Percentiles rank a stretch among this genome's conserved stretches.
These are phyloP conservation scores for Torymus tubicola DNA, from an alignment of 2,888 invertebrate species.

Conservation along the genomic window DNA sequence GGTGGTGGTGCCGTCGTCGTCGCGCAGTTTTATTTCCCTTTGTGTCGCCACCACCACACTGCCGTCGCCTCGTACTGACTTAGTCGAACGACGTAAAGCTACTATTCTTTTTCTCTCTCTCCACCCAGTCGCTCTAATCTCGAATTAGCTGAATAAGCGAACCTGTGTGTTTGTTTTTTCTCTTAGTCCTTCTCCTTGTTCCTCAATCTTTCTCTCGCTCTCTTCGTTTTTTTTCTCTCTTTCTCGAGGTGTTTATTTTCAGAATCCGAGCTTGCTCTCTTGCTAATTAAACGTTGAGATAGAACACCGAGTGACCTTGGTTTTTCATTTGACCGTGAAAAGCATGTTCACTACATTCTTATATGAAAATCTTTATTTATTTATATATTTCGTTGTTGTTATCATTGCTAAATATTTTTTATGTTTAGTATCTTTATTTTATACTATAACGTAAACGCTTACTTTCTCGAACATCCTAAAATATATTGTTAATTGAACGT, in stretches of 20 bases:
- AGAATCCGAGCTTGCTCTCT: slow-evolving; percentile 13
- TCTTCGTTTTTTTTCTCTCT: background rate
- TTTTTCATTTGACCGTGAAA: background rate
- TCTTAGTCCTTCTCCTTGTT: background rate
- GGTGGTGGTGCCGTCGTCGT: background rate
- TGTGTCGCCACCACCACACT: slow-evolving; percentile 3
- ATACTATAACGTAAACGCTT: no score
- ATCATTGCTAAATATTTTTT: no score
- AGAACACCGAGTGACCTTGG: slow-evolving; percentile 2
- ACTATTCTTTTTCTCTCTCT: background rate
- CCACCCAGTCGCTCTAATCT: slow-evolving; percentile 4
- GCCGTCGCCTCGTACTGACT: background rate
- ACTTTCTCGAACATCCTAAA: no score
- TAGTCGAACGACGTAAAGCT: background rate
- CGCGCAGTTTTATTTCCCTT: background rate
- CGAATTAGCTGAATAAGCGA: slow-evolving; percentile 38
- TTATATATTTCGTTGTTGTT: no score
- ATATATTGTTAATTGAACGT: no score
- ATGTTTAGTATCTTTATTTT: no score
- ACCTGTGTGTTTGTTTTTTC: background rate
- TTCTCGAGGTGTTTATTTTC: slow-evolving; percentile 11
- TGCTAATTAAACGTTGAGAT: slow-evolving; percentile 26
- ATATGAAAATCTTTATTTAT: no score
- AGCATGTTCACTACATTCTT: no score
- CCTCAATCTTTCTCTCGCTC: background rate